These are phyloP conservation scores for Pocillopora damicornis DNA, from an alignment of 64 coral and sea anemone genomes.

Conservation along the genomic window DNA sequence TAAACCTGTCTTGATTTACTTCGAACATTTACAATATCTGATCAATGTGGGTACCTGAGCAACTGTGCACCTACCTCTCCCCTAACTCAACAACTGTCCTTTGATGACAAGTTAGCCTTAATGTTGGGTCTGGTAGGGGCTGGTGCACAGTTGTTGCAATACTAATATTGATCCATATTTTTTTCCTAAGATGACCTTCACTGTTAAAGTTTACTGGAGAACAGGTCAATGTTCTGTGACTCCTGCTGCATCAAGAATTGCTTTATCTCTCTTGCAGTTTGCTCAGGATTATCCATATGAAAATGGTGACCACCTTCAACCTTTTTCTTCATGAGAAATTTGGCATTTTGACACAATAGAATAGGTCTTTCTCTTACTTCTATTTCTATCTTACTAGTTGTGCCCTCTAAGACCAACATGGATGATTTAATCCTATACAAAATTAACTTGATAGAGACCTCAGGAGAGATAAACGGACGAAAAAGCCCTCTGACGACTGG, in stretches of 20 bases:
- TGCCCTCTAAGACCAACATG: background rate
- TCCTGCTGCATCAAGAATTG: background rate
- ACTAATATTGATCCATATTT: no score
- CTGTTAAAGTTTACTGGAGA: constrained; percentile 10
- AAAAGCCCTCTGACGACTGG: background rate
- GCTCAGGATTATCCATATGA: constrained; percentile 20
- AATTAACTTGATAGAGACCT: background rate
- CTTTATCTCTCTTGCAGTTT: constrained; percentile 3
- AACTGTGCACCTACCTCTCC: no score
- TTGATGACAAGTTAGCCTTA: no score
- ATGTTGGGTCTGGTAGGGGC: no score
- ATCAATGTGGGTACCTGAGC: no score
- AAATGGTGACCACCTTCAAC: constrained; percentile 28
- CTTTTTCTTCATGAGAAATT: background rate
- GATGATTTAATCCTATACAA: constrained; percentile 7
- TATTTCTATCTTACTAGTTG: background rate
- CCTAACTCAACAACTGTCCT: no score
- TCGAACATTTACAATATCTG: no score
- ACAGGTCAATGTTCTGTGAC: background rate
- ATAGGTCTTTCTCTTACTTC: background rate
- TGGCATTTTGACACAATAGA: background rate
- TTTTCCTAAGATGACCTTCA: no score
- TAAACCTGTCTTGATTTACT: no score
- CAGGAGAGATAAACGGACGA: background rate
- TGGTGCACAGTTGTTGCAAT: no score